phyloP scores from a whole-genome alignment of 1,140 invertebrate genomes.

The Drosophila littoralis region DNA sequence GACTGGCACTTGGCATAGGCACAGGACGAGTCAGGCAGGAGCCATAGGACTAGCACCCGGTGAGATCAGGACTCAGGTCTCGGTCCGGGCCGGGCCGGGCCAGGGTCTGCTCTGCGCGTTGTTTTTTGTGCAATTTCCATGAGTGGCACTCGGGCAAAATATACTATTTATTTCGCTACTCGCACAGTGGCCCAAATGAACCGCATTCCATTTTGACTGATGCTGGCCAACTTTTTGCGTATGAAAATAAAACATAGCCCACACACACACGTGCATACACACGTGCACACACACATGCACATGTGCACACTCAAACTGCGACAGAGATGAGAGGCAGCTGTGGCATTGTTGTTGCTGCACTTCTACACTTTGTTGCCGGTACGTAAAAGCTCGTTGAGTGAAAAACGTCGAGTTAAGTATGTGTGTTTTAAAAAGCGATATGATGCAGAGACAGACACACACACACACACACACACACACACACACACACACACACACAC shows the following conservation, averaged over 20 bases:
- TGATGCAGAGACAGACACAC: slow-evolving; percentile 52
- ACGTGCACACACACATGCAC: slow-evolving; percentile 8
- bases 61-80: slow-evolving; percentile 8
- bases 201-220: slow-evolving; percentile 63
- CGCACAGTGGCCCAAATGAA: slow-evolving; percentile 69
- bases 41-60: background rate
- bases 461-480: slow-evolving; percentile 14
- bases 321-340: slow-evolving; percentile 56
- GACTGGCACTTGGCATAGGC: slow-evolving; percentile 76
- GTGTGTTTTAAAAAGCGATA: slow-evolving; percentile 65
- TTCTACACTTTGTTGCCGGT: slow-evolving; percentile 76
- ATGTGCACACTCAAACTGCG: slow-evolving; percentile 18
- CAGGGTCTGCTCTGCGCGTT: slow-evolving; percentile 42
- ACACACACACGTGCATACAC: slow-evolving; percentile 15
- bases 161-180: slow-evolving; percentile 81
- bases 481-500: slow-evolving; percentile 29
- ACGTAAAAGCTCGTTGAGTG: slow-evolving; percentile 79
- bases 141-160: slow-evolving; percentile 81
- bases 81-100: background rate
- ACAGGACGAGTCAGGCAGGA: slow-evolving; percentile 14
- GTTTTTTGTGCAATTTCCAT: slow-evolving; percentile 81
- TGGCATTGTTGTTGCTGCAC: slow-evolving; percentile 70
- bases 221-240: slow-evolving; percentile 74
- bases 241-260: slow-evolving; percentile 57
- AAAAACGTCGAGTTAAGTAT: slow-evolving; percentile 82